Evolutionary conservation across 1,140 invertebrate genomes (phyloP).

Genomic region (Drosophila sproati): DNA sequence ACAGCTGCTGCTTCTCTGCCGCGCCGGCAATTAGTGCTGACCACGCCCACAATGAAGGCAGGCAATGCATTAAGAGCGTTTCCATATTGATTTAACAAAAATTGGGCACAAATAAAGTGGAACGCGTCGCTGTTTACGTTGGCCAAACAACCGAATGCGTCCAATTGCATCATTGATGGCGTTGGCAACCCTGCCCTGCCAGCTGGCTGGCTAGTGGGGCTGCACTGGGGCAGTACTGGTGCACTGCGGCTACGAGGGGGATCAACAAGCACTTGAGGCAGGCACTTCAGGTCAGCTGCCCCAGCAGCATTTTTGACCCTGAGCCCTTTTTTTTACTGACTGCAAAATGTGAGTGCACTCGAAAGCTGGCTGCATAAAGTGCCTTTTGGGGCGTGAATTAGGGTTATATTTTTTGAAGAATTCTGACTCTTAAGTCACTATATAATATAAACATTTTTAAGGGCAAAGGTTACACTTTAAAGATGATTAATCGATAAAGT

Average conservation of each 20-base stretch:
- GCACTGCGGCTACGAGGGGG: too few species aligned
- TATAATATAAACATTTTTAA: too few species aligned
- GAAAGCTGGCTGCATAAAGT: slow-evolving; percentile 1
- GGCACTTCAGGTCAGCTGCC: slow-evolving; percentile 26
- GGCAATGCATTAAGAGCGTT: slow-evolving; percentile 5
- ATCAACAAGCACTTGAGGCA: slow-evolving; percentile 19
- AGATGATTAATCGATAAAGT: too few species aligned
- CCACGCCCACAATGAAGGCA: slow-evolving; percentile 14
- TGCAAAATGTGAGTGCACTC: slow-evolving; percentile 36
- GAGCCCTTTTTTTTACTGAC: slow-evolving; percentile 26
- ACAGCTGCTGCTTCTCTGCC: slow-evolving; percentile 27
- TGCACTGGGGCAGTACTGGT: too few species aligned
- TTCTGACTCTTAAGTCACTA: too few species aligned
- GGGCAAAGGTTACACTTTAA: too few species aligned
- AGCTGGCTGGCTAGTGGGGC: too few species aligned
- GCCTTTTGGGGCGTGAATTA: too few species aligned
- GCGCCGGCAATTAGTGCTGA: slow-evolving; percentile 28
- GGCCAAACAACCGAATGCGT: slow-evolving; percentile 58
- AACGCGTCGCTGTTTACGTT: slow-evolving; percentile 65
- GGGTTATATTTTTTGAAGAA: too few species aligned
- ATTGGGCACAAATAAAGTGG: slow-evolving; percentile 23
- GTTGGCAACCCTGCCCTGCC: slow-evolving; percentile 42
- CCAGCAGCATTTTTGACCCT: slow-evolving; percentile 33
- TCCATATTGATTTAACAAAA: slow-evolving; percentile 57
- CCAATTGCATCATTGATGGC: slow-evolving; percentile 69